Evolutionary conservation across 2,113 vertebrate genomes (phyloP).

Genomic region (Pavo muticus): DNA sequence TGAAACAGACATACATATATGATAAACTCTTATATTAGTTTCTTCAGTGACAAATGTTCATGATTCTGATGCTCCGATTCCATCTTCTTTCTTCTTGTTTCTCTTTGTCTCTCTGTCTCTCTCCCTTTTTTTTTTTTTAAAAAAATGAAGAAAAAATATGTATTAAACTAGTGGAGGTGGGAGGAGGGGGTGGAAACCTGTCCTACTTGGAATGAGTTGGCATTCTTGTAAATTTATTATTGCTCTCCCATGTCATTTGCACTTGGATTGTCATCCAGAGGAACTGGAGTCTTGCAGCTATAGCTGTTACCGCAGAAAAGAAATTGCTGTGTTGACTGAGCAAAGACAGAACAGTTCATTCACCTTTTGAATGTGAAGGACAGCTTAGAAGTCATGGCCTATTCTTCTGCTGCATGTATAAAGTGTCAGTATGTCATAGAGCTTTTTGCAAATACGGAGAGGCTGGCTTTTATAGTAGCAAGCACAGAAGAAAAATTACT

Average conservation of each 20-base stretch:
- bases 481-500: slow-evolving; percentile 41
- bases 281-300: background rate
- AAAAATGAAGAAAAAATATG: background rate
- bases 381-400: slow-evolving; percentile 48
- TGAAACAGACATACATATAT: background rate
- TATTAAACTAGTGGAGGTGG: background rate
- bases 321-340: slow-evolving; percentile 21
- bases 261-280: slow-evolving; percentile 5
- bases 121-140: background rate
- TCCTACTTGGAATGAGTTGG: background rate
- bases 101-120: no score
- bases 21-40: background rate
- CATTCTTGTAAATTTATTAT: slow-evolving; percentile 13
- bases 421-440: slow-evolving; percentile 22
- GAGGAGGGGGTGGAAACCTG: background rate
- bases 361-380: slow-evolving; percentile 46
- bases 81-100: background rate
- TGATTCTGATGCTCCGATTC: background rate
- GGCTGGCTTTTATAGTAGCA: slow-evolving; percentile 5
- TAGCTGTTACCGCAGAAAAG: slow-evolving; percentile 19
- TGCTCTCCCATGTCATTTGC: slow-evolving; percentile 1
- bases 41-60: background rate
- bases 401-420: slow-evolving; percentile 37
- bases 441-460: slow-evolving; percentile 25
- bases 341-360: slow-evolving; percentile 41